Conservation (phyloP, 2,113 vertebrate genomes). For the Ammodytes marinus region DNA sequence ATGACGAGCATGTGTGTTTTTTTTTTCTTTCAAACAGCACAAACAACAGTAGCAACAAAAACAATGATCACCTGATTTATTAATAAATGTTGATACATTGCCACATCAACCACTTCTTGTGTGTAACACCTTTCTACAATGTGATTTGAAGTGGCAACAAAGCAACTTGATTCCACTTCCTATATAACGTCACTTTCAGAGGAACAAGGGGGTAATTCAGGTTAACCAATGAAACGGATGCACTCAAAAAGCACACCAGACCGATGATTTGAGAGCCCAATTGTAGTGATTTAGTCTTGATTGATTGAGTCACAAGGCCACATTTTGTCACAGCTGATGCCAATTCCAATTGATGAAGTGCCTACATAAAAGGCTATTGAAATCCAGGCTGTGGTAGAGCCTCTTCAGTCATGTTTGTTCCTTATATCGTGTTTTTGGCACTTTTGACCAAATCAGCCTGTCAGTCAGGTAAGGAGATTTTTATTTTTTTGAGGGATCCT, state of each 20-base stretch:
- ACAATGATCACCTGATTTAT: not conserved
- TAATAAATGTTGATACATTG: not conserved
- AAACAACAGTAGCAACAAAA: not conserved
- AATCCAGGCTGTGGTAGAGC: accelerated
- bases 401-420: slow-evolving; percentile 50
- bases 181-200: slow-evolving; percentile 15
- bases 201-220: slow-evolving; percentile 12
- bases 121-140: not conserved
- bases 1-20: not conserved
- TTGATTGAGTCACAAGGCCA: slow-evolving; percentile 57
- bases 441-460: slow-evolving; percentile 16
- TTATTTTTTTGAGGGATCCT: not conserved
- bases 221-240: slow-evolving; percentile 38
- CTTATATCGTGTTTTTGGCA: slow-evolving; percentile 39
- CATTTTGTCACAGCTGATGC: slow-evolving; percentile 62
- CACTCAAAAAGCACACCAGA: not conserved
- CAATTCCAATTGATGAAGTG: slow-evolving; percentile 49
- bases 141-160: slow-evolving; percentile 9
- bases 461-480: slow-evolving; percentile 56
- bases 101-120: not conserved
- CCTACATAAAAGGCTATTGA: slow-evolving; percentile 42
- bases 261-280: not conserved
- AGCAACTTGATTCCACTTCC: slow-evolving; percentile 29
- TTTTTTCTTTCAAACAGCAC: not conserved
- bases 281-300: slow-evolving; percentile 24